Conservation (phyloP, 2,113 vertebrate genomes). For the Odontophorus gujanensis region DNA sequence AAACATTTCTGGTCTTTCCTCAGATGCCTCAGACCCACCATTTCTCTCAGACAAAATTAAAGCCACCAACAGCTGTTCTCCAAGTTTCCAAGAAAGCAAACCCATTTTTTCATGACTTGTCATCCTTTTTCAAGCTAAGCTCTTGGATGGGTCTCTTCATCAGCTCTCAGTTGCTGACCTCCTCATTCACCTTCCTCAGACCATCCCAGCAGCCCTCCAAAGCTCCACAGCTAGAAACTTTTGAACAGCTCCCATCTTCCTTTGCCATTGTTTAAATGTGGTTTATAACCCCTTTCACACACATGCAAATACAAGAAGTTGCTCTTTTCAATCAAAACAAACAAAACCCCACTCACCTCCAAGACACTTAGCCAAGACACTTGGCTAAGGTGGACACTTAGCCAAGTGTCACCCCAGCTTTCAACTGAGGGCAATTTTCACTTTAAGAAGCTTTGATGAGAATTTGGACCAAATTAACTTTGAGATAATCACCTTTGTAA, state of each 20-base stretch:
- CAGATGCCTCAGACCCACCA: background rate
- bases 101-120: background rate
- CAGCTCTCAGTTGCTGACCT: background rate
- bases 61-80: background rate
- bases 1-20: background rate
- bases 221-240: background rate
- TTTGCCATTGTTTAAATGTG: background rate
- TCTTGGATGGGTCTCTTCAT: background rate
- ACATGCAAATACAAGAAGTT: background rate
- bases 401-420: too few relatives aligned
- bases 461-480: background rate
- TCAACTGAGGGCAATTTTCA: background rate
- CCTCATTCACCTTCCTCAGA: background rate
- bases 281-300: background rate
- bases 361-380: too few relatives aligned
- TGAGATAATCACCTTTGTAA: background rate
- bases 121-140: background rate
- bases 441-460: background rate
- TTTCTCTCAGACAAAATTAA: background rate
- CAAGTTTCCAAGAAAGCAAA: background rate
- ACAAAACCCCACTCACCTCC: background rate
- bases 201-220: background rate
- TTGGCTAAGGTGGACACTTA: too few relatives aligned
- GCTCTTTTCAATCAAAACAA: background rate
- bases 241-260: background rate